Evolutionary conservation across 2,888 invertebrate genomes (phyloP), one percentile per base, ranked within the genome.

Genomic region (Athalia cordata): DNA sequence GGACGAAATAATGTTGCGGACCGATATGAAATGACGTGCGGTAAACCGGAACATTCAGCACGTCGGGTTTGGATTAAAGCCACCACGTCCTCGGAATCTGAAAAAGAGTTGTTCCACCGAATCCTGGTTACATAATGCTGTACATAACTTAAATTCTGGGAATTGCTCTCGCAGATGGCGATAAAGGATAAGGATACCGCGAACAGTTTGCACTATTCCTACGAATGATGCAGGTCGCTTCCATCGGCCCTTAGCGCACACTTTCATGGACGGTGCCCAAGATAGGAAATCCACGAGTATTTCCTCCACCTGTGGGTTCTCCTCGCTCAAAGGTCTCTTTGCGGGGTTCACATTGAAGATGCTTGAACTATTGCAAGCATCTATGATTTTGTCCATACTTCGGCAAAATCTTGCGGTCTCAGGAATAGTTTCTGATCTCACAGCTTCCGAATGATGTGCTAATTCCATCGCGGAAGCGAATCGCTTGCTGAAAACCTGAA

Each of bases 51-150:
- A 64, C 79, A 77, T 79, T 70, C 81, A 77, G 5, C 79, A 78
- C 0, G 82, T 82, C 7, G 83, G 82, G 77, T 82, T 84, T 5
- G 77, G 47, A 77, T 81, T 80, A n/a, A 81, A 80, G 13, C 82
- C 82, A 59, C 79, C 82, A 3, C 82, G 80, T 75, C 81, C 80
- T 50, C 82, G 77, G 11, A 82, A 64, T 77, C 80, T 80, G 6
- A 81, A 81, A 59, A 82, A 80, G 9, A 79, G 57, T 66, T 83
- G 81, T 68, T 83, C 81, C 0, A 81, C 79, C 0, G 79, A 81
- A 77, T 81, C 79, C 67, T 83, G 82, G 50, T 81, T 82, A 72
- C n/a, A 0, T 29, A 29, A 29, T 29, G 29, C 29, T 29, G 29
- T 29, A 29, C 29, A 29, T 0, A 29, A 29, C 29, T 29, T 29